A percentile compares a stretch with the other conserved stretches of the same genome.
Evolutionary conservation across 2,113 vertebrate species (phyloP).

Genomic region (Cephalopholis sonnerati): DNA sequence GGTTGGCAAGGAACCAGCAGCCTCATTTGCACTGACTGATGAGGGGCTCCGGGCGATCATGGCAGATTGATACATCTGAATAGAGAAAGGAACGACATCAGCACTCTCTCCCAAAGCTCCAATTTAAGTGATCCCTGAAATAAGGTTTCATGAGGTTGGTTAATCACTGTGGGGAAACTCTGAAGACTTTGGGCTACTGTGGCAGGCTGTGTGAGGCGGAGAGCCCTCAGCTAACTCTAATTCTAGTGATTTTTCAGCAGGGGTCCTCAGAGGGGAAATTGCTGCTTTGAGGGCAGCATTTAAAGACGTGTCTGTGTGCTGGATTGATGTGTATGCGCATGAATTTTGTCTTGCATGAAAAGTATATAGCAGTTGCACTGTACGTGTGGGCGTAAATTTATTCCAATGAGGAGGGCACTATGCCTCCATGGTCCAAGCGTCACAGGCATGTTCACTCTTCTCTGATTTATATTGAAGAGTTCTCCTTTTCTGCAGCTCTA

Average conservation of each 20-base stretch:
- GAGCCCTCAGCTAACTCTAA: slow-evolving; percentile 22
- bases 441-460: slow-evolving; percentile 35
- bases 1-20: slow-evolving; percentile 43
- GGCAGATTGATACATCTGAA: slow-evolving; percentile 55
- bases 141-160: slow-evolving; percentile 49
- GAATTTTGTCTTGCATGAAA: background rate
- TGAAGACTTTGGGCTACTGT: background rate
- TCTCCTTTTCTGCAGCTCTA: slow-evolving; percentile 27
- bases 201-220: background rate
- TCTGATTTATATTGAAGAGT: slow-evolving; percentile 59
- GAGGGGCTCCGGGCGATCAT: slow-evolving; percentile 21
- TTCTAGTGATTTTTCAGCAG: slow-evolving; percentile 49
- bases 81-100: slow-evolving; percentile 31
- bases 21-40: slow-evolving; percentile 57
- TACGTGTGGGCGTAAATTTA: slow-evolving; percentile 14
- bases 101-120: slow-evolving; percentile 35
- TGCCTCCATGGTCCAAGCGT: slow-evolving; percentile 26
- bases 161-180: slow-evolving; percentile 43
- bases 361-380: background rate
- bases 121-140: slow-evolving; percentile 43
- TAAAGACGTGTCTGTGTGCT: slow-evolving; percentile 33
- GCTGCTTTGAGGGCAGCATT: slow-evolving; percentile 44
- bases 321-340: background rate
- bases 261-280: slow-evolving; percentile 48
- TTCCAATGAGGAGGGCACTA: background rate